Base-by-base conservation (phyloP, 2,113 vertebrate species). In the Heloderma charlesbogerti region DNA sequence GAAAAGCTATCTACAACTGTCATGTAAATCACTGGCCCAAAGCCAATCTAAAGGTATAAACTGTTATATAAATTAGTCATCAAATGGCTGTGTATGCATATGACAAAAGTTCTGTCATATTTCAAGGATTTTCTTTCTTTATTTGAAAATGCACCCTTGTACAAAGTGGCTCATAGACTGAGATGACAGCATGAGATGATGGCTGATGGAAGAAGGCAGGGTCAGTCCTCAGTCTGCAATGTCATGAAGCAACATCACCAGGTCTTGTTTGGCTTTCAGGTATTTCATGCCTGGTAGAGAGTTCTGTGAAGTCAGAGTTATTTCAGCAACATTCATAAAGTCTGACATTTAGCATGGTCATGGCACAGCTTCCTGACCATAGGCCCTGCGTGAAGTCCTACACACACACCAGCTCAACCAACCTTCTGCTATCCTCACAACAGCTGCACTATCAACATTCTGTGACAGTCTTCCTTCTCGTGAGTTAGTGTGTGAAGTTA, bases 81-180 rank as follows among this genome's bases (percentile, higher is more conserved):
- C 75, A 48, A 45, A 75, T 57, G 25, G 20, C 1, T 77, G 45
- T 66, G 43, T 54, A 34, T 57, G 25, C 12, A 31, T 48, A 31
- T 20, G 20, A 83, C 34, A 94, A 92, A 63, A 92, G 57, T 71
- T 87, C 78, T 72, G 54, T 18, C 16, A 78, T 8, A 60, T 69
- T 89, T 57, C 77, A 82, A 89, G 63, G 63, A 71, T 71, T 79
- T 92, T 22, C 31, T 79, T 22, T 88, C 89, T 80, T 92, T n/a
- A n/a, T n/a, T 72, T 43, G 75, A 84, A n/a, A 45, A 48, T 94
- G 88, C 54, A 81, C 7, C 90, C 80, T 79, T 40, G 81, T 75
- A 87, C 43, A 80, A 48, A 67, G 57, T 37, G 69, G 78, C 15
- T 74, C 37, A 84, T 12, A 6, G 57, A 45, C 63, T 51, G 90